These are phyloP conservation scores for Drosophila merina DNA, from an alignment of 2,888 invertebrate genomes.

Conservation along the genomic window DNA sequence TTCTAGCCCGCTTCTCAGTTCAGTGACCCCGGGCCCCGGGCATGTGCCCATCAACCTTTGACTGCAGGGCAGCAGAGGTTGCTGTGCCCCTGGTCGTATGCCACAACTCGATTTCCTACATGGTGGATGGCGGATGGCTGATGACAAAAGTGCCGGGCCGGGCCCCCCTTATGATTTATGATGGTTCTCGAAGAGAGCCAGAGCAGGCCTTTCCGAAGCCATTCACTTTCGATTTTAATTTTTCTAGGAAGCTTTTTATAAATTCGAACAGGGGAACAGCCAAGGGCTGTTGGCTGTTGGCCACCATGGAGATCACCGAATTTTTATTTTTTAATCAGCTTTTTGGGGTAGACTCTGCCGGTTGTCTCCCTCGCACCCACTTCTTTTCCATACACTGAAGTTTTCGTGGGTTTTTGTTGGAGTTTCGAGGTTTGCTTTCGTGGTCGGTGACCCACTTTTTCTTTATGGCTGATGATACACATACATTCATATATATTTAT, in stretches of 20 bases:
- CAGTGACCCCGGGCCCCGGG: slow-evolving; percentile 17
- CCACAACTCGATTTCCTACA: slow-evolving; percentile 68
- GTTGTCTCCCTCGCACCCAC: slow-evolving; percentile 50
- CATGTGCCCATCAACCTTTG: slow-evolving; percentile 28
- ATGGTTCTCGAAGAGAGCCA: slow-evolving; percentile 15
- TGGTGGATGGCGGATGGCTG: slow-evolving; percentile 28
- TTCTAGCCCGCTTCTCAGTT: slow-evolving; percentile 12
- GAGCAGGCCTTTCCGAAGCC: slow-evolving; percentile 6
- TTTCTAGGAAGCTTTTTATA: slow-evolving; percentile 79
- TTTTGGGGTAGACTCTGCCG: slow-evolving; percentile 19
- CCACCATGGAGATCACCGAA: slow-evolving; percentile 26
- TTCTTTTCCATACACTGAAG: slow-evolving; percentile 3
- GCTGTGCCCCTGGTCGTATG: slow-evolving; percentile 59
- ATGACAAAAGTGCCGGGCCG: slow-evolving; percentile 1
- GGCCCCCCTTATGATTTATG: slow-evolving; percentile 70
- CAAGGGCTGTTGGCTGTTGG: slow-evolving; percentile 44
- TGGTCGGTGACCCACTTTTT: slow-evolving; percentile 62
- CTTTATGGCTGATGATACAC: neutral
- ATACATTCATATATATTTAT: neutral
- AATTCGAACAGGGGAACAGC: slow-evolving; percentile 69
- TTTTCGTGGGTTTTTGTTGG: slow-evolving; percentile 16
- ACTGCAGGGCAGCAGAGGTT: slow-evolving; percentile 30
- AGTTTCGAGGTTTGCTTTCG: slow-evolving; percentile 19
- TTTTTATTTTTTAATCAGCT: slow-evolving; percentile 38
- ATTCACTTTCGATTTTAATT: slow-evolving; percentile 74